These are phyloP conservation scores for Meda fulgida DNA, from an alignment of 2,797 vertebrate genomes.

Conservation along the genomic window DNA sequence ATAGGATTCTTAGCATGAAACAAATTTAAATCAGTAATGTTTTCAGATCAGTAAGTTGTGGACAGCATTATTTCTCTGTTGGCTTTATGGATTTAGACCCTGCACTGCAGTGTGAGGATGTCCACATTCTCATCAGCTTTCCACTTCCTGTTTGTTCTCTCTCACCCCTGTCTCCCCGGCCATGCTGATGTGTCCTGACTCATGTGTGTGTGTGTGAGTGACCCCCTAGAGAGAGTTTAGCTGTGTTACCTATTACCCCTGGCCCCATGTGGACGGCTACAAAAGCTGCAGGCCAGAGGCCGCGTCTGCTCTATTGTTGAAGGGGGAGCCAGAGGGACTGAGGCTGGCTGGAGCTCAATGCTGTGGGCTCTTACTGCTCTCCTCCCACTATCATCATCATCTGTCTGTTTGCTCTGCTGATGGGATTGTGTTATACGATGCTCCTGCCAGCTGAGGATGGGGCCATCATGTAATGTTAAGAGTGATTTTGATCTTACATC, in stretches of 20 bases:
- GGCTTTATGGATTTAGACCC: not conserved
- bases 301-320: constrained; percentile 80
- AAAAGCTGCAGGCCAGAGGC: constrained; percentile 74
- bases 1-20: not conserved
- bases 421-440: constrained; percentile 51
- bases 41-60: not conserved
- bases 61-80: not conserved
- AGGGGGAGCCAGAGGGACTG: constrained; percentile 73
- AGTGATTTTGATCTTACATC: not conserved
- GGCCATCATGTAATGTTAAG: not conserved
- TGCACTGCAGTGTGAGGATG: not conserved
- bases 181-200: constrained; percentile 20
- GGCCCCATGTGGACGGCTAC: constrained; percentile 76
- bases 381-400: constrained; percentile 58
- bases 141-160: constrained; percentile 20
- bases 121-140: not conserved
- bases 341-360: constrained; percentile 39
- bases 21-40: not conserved
- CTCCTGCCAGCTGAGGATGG: not conserved
- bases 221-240: constrained; percentile 68
- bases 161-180: constrained; percentile 48
- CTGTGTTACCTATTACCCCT: constrained; percentile 76
- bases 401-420: constrained; percentile 70
- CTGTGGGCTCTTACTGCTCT: constrained; percentile 11
- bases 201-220: constrained; percentile 60